A percentile compares a stretch with the other conserved stretches of the same genome.
Evolutionary conservation across 2,888 invertebrate genomes (phyloP).

Genomic region (Branchipolynoe longqiensis): DNA sequence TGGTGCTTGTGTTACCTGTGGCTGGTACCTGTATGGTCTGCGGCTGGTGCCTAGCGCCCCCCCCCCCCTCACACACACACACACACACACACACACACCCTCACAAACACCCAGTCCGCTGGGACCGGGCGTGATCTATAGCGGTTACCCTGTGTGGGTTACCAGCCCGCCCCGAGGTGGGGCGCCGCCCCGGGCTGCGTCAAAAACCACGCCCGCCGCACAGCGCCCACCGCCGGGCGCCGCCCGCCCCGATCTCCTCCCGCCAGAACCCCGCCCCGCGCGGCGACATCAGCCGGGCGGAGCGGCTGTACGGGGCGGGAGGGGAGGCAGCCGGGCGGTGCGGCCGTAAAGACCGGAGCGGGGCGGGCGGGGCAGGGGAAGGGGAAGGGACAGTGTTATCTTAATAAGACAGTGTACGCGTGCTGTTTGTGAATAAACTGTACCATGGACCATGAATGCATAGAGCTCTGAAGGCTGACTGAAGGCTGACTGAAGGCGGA

Average conservation of each 20-base stretch:
- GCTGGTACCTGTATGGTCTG: too few species aligned
- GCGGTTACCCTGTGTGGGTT: constrained; percentile 40
- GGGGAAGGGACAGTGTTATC: background rate
- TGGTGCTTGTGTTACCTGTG: too few species aligned
- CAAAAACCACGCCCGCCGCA: constrained; percentile 51
- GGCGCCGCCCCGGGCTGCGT: background rate
- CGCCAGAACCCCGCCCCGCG: background rate
- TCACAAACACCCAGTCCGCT: too few species aligned
- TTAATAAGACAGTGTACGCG: background rate
- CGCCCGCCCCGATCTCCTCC: too few species aligned
- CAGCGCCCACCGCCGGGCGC: background rate
- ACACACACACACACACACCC: too few species aligned
- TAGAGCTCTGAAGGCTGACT: too few species aligned
- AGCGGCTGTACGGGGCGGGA: background rate
- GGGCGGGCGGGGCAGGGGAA: background rate
- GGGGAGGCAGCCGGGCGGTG: background rate
- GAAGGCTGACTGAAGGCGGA: too few species aligned
- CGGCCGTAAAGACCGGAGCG: background rate
- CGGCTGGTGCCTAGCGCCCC: too few species aligned
- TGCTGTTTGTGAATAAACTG: too few species aligned
- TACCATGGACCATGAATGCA: too few species aligned
- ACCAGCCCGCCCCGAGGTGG: constrained; percentile 40
- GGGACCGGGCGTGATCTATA: constrained; percentile 34
- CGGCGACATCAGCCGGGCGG: background rate
- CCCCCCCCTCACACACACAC: too few species aligned